Conservation (phyloP, 2,113 vertebrate genomes). For the Hiodon alosoides region DNA sequence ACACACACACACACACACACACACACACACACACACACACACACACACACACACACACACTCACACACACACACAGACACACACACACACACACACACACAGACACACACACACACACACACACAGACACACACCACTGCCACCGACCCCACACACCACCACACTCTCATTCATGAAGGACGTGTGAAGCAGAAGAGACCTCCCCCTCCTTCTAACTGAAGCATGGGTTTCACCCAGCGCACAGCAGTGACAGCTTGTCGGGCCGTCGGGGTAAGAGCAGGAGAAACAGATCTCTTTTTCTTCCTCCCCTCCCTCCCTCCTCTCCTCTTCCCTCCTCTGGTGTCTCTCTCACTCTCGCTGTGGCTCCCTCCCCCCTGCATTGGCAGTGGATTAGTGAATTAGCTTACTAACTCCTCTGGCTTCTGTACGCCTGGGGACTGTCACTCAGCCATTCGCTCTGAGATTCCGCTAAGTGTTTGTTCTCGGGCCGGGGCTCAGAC, state of each 20-base stretch:
- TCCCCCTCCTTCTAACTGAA: slow-evolving; percentile 59
- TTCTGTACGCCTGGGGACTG: slow-evolving; percentile 8
- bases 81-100: too few relatives aligned
- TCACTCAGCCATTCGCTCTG: slow-evolving; percentile 14
- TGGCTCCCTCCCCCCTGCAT: slow-evolving; percentile 45
- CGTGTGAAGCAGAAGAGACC: slow-evolving; percentile 40
- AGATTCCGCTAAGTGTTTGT: slow-evolving; percentile 13
- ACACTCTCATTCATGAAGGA: too few relatives aligned
- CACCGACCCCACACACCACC: too few relatives aligned
- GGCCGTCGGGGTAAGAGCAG: slow-evolving; percentile 45
- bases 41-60: too few relatives aligned
- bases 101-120: too few relatives aligned
- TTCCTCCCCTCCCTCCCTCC: neutral
- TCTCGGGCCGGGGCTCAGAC: neutral
- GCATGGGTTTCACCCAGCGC: slow-evolving; percentile 47
- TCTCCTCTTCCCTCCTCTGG: neutral
- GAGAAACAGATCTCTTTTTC: slow-evolving; percentile 51
- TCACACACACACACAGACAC: too few relatives aligned
- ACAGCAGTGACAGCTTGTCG: slow-evolving; percentile 50
- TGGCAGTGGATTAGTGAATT: slow-evolving; percentile 60
- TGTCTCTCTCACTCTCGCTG: slow-evolving; percentile 14
- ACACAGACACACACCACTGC: too few relatives aligned
- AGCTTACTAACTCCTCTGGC: slow-evolving; percentile 52
- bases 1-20: too few relatives aligned
- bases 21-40: too few relatives aligned